Evolutionary conservation across 2,797 vertebrate genomes (phyloP).

Genomic region (Alcedo atthis): DNA sequence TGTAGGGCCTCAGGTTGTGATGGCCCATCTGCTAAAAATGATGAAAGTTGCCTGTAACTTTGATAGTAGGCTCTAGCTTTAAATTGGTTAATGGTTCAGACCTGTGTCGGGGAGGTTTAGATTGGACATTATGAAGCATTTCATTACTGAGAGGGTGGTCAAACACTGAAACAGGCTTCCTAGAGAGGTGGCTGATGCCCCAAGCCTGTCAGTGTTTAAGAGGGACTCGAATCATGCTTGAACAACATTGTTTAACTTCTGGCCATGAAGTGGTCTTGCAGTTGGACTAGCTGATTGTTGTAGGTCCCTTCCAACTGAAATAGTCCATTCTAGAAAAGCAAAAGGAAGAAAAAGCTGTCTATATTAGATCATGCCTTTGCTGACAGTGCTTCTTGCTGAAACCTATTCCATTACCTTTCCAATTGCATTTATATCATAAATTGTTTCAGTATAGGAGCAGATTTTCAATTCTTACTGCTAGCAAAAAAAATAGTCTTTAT

Average conservation of each 20-base stretch:
- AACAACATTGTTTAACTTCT: neutral
- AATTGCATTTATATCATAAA: neutral
- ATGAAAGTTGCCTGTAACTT: neutral
- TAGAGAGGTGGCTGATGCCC: neutral
- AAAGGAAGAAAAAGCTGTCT: neutral
- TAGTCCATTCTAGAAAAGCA: neutral
- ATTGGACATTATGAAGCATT: neutral
- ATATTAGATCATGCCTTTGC: neutral
- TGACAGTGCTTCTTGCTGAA: neutral
- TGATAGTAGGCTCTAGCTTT: neutral
- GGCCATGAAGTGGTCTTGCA: neutral
- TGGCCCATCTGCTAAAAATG: neutral
- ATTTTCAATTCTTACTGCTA: neutral
- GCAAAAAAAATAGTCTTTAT: neutral
- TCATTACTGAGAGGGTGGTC: neutral
- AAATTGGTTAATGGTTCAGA: neutral
- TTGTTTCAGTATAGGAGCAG: neutral
- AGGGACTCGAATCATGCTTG: neutral
- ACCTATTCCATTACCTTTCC: neutral
- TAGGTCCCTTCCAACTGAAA: neutral
- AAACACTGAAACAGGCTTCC: neutral
- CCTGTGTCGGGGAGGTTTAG: neutral
- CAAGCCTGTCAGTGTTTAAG: neutral
- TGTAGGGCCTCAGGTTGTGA: fast-evolving
- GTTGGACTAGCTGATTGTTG: neutral